These are phyloP conservation scores for Polypterus senegalus DNA, from an alignment of 2,113 vertebrate species.

Conservation along the genomic window DNA sequence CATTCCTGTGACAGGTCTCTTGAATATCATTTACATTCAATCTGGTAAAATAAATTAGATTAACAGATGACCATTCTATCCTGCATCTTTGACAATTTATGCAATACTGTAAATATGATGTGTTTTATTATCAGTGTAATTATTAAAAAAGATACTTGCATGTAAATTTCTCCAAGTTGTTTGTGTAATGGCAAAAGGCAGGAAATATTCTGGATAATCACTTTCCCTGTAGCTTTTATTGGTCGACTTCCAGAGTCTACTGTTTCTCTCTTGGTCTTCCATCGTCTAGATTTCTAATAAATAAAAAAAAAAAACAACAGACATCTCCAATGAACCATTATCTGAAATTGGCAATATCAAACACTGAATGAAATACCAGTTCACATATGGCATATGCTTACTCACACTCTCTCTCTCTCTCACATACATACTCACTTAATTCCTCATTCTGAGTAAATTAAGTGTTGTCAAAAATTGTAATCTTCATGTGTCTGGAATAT, in stretches of 20 bases:
- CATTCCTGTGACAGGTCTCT: conserved; percentile 92
- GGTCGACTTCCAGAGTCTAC: conserved; percentile 63
- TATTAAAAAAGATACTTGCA: conserved; percentile 49
- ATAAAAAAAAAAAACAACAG: conserved; percentile 13
- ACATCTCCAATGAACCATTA: background rate
- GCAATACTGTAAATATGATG: too few relatives aligned
- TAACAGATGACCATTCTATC: background rate
- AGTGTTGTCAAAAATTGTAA: too few relatives aligned
- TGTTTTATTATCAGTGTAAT: too few relatives aligned
- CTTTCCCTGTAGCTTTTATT: conserved; percentile 89
- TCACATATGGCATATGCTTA: background rate
- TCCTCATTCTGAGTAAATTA: too few relatives aligned
- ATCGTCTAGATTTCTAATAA: conserved; percentile 85
- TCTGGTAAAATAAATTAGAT: conserved; percentile 40
- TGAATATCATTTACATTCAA: conserved; percentile 83
- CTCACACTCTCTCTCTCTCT: background rate
- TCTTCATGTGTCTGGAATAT: too few relatives aligned
- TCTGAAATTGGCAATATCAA: too few relatives aligned
- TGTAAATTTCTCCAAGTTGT: conserved; percentile 77
- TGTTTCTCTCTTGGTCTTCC: conserved; percentile 86
- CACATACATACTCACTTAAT: too few relatives aligned
- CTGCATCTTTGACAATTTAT: too few relatives aligned
- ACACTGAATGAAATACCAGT: too few relatives aligned
- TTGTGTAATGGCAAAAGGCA: conserved; percentile 90
- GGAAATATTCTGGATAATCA: conserved; percentile 90